Evolutionary conservation across 2,113 vertebrate species (phyloP), one percentile per base, ranked within the genome.

Genomic region (Motacilla alba): DNA sequence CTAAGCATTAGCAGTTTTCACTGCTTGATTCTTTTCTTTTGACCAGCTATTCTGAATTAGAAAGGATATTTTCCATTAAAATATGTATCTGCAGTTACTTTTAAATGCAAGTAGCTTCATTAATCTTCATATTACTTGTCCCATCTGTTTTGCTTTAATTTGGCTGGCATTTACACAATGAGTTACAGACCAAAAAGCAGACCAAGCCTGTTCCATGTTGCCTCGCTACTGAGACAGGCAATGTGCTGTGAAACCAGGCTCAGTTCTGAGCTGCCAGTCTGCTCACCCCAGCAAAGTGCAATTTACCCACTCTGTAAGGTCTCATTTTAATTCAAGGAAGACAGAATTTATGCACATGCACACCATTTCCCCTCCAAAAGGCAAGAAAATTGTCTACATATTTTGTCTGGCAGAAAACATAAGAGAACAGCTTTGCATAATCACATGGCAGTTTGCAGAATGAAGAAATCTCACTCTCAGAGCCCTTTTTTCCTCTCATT

Each of bases 91-190:
- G 31, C 82, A 94, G 44, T 84, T 78, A 93, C 52, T 84, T 93
- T 78, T 90, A 56, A 90, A 94, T 5, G 13, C 58, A 96, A 96
- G 43, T 52, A 90, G 64, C 88, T 97, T 98, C 90, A 95, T 94
- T 94, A 96, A 87, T 97, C 94, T 96, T 94, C 92, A 83, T 93
- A 82, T 96, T n/a, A 86, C 50, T 96, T 95, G 95, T 89, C 70
- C 96, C 96, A 96, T 98, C 95, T 97, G 95, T 78, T 95, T 89
- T 91, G 82, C 80, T 96, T 96, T 87, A 91, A 95, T 95, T 97
- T 98, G 96, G 95, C 95, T 98, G 91, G 92, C 95, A 95, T 97
- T 89, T 94, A 81, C 89, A 97, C 93, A 93, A 77, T 89, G 92
- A 95, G 76, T 75, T 90, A 78, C 66, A 94, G 53, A 97, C 49